phyloP scores from a whole-genome alignment of 2,888 invertebrate species.

The Thecophora atra region DNA sequence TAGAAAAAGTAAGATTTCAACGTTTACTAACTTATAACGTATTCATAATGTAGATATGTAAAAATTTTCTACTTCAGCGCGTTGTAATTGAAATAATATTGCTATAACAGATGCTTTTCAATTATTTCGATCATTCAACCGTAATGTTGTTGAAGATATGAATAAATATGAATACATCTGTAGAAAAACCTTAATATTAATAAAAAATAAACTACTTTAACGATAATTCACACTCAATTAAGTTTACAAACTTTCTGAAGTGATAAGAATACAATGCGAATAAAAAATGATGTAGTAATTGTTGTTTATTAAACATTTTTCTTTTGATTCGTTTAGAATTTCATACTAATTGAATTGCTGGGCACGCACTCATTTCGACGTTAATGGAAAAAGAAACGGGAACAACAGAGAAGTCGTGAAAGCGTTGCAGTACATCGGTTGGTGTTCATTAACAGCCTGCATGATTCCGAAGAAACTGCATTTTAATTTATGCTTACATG shows the following conservation, averaged over 20 bases:
- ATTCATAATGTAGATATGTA: too few species aligned
- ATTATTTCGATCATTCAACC: too few species aligned
- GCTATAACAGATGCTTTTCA: too few species aligned
- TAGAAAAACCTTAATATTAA: too few species aligned
- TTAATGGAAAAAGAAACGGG: constrained; percentile 23
- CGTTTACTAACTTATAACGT: too few species aligned
- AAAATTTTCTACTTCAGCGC: too few species aligned
- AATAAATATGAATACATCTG: too few species aligned
- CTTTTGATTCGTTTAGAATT: constrained; percentile 20
- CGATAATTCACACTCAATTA: background rate
- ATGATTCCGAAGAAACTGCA: constrained; percentile 22
- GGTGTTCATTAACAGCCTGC: constrained; percentile 20
- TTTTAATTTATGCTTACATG: constrained; percentile 33
- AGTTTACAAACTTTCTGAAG: background rate
- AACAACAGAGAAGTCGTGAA: constrained; percentile 12
- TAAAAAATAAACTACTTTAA: background rate
- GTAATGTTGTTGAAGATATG: too few species aligned
- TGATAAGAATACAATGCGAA: constrained; percentile 12
- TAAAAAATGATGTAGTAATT: constrained; percentile 26
- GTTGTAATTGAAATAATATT: too few species aligned
- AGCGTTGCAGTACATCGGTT: constrained; percentile 26
- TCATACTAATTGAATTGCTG: constrained; percentile 37
- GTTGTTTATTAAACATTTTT: constrained; percentile 27
- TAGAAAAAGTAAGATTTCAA: too few species aligned
- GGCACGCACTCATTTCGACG: constrained; percentile 31